These are phyloP conservation scores for Cottoperca gobio DNA, from an alignment of 2,797 vertebrate genomes.

Conservation along the genomic window DNA sequence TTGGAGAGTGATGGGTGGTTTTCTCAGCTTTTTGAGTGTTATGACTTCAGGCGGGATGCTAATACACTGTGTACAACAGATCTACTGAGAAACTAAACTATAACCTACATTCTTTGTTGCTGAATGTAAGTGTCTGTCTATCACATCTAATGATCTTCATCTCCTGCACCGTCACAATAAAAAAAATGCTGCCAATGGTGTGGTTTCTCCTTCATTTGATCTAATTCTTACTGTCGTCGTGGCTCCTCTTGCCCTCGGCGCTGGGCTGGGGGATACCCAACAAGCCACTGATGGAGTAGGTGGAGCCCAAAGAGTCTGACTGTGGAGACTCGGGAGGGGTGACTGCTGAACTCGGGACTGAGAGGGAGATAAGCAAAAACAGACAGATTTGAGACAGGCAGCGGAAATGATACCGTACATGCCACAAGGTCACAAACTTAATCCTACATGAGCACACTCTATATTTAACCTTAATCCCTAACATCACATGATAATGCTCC, in stretches of 20 bases:
- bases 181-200: neutral
- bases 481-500: constrained; percentile 9
- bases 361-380: constrained; percentile 7
- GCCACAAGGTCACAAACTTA: constrained; percentile 31
- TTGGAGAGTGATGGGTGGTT: neutral
- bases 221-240: constrained; percentile 90
- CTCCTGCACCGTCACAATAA: neutral
- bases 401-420: constrained; percentile 17
- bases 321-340: constrained; percentile 93
- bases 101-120: neutral
- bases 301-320: constrained; percentile 91
- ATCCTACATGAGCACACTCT: constrained; percentile 36
- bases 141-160: neutral
- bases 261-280: constrained; percentile 89
- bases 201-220: constrained; percentile 2
- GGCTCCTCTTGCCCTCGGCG: constrained; percentile 89
- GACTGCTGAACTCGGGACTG: constrained; percentile 92
- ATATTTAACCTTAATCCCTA: constrained; percentile 61
- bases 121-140: neutral
- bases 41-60: neutral
- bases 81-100: neutral
- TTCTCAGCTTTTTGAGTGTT: neutral
- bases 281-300: constrained; percentile 93
- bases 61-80: neutral
- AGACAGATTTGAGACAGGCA: constrained; percentile 35